phyloP scores from a whole-genome alignment of 1,140 invertebrate species.

The Euwallacea fornicatus region DNA sequence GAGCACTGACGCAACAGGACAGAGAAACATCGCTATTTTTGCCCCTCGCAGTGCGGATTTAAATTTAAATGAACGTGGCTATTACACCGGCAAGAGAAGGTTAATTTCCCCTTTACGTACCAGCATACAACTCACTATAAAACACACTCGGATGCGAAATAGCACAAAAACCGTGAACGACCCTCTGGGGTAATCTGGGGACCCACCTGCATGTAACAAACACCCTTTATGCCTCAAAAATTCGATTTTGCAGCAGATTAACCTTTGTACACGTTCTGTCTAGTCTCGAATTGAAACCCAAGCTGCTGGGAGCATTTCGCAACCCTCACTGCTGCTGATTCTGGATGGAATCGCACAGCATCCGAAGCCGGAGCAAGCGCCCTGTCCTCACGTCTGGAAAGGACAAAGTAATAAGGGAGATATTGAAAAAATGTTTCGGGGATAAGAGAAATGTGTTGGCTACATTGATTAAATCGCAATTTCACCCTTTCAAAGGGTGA shows the following conservation, averaged over 20 bases:
- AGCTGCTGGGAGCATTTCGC: constrained; percentile 39
- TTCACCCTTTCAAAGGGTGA: not conserved
- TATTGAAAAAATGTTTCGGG: constrained; percentile 3
- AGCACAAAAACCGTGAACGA: too few relatives aligned
- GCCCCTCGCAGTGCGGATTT: too few relatives aligned
- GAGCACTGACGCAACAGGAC: too few relatives aligned
- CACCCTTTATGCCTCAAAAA: not conserved
- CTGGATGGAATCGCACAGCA: constrained; percentile 28
- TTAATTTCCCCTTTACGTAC: too few relatives aligned
- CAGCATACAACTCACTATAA: too few relatives aligned
- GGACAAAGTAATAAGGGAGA: constrained; percentile 8
- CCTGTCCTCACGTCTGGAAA: constrained; percentile 9
- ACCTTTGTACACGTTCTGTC: too few relatives aligned
- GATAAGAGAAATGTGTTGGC: constrained; percentile 9
- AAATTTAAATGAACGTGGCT: too few relatives aligned
- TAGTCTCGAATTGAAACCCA: constrained; percentile 4
- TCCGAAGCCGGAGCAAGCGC: constrained; percentile 20
- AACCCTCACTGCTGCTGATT: constrained; percentile 43
- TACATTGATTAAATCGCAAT: constrained; percentile 1
- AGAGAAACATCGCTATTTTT: too few relatives aligned
- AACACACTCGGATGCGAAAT: too few relatives aligned
- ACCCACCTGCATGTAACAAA: not conserved
- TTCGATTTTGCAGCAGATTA: not conserved
- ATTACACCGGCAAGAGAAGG: too few relatives aligned
- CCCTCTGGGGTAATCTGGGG: too few relatives aligned